These are phyloP conservation scores for Shinisaurus crocodilurus DNA, from an alignment of 2,113 vertebrate genomes.

Conservation along the genomic window DNA sequence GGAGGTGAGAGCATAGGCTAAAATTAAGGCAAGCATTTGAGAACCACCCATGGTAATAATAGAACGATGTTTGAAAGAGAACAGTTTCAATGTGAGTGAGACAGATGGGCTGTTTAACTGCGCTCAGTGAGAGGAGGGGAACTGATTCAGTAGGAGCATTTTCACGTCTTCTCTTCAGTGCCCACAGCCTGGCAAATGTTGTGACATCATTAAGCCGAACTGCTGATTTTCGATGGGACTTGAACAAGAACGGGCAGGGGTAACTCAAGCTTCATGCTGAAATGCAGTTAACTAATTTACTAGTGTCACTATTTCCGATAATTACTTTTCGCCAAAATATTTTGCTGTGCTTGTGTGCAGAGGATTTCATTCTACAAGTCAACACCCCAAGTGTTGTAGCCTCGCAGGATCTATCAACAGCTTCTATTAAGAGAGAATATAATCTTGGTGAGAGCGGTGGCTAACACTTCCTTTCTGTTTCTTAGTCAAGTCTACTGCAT, in stretches of 20 bases:
- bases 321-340: slow-evolving; percentile 91
- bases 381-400: slow-evolving; percentile 79
- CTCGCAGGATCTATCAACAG: slow-evolving; percentile 83
- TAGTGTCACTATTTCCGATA: slow-evolving; percentile 84
- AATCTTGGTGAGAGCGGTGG: slow-evolving; percentile 78
- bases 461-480: slow-evolving; percentile 79
- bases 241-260: slow-evolving; percentile 79
- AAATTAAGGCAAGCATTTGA: slow-evolving; percentile 77
- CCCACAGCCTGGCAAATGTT: slow-evolving; percentile 82
- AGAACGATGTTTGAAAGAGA: slow-evolving; percentile 79
- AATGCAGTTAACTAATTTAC: slow-evolving; percentile 81
- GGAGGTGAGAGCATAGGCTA: slow-evolving; percentile 68
- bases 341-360: slow-evolving; percentile 85
- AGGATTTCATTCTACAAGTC: slow-evolving; percentile 84
- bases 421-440: slow-evolving; percentile 82
- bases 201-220: slow-evolving; percentile 83
- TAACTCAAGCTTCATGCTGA: slow-evolving; percentile 79
- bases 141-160: slow-evolving; percentile 72
- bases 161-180: slow-evolving; percentile 77
- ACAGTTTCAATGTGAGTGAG: slow-evolving; percentile 74
- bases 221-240: slow-evolving; percentile 80
- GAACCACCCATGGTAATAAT: slow-evolving; percentile 76
- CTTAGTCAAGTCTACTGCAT: slow-evolving; percentile 79
- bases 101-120: slow-evolving; percentile 87
- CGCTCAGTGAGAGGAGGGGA: slow-evolving; percentile 70